Base-by-base conservation (phyloP, 2,888 invertebrate genomes). In the Cephonodes hylas region DNA sequence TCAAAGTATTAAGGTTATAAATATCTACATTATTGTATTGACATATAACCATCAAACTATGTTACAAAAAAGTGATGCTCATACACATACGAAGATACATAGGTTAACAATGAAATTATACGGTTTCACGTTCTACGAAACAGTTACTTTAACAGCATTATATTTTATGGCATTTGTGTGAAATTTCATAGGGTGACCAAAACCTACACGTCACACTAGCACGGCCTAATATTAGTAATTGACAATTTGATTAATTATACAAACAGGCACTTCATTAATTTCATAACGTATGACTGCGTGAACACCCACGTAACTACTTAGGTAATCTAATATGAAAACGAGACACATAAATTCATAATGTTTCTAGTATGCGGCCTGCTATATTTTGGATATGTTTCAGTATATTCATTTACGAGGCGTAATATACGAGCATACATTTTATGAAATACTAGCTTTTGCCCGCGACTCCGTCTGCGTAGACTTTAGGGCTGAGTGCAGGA, bases 81-180 rank as follows among this genome's bases (percentile, higher is more conserved):
- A 48, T 56, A 42, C 25, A 25, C 15, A 53, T 27, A 53, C 48
- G 27, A 27, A 53, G 48, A 53, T 27, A 53, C 48, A 53, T 27
- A 53, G 48, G 48, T 27, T 27, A 27, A n/a, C 60, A 60, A 59
- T 46, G 65, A 45, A 53, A 56, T 63, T 65, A 58, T 65, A 65
- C 20, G 63, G 65, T 57, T 65, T 65, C 65, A 27, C 38, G 46
- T 42, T n/a, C 18, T 10, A 42, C 53, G 53, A 62, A 48, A 53
- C 48, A 20, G n/a, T 42, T 60, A 48, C 53, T 53, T 31, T 53
- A 53, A 53, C 48, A 53, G 48, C 48, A 53, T 53, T 53, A 27
- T 53, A 27, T 8, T 53, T 27, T 53, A 25, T 46, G 20, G 15
- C 48, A 15, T 27, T 27, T 31, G 27, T 23, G 46, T 53, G 48